A percentile compares a stretch with the other conserved stretches of the same genome.
phyloP scores from a whole-genome alignment of 1,140 invertebrate species.

The Nautilus pompilius region DNA sequence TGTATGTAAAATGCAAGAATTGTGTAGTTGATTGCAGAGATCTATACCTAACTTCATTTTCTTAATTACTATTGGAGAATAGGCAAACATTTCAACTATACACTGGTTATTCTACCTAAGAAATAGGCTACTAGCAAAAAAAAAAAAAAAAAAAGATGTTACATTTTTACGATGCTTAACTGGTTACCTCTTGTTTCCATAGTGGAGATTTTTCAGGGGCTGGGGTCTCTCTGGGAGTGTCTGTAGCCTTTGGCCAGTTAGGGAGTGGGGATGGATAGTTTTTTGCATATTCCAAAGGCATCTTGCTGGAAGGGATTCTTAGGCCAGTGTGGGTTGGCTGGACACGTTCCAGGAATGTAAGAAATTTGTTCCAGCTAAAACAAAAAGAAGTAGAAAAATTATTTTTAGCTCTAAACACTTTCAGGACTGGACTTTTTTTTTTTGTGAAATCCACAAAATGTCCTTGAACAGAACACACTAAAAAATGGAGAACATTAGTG shows the following conservation, averaged over 20 bases:
- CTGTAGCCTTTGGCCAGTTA: conserved; percentile 23
- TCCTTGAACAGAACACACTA: no score
- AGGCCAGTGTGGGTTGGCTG: conserved; percentile 27
- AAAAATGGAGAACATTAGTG: no score
- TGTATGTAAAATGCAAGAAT: no score
- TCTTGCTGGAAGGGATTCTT: conserved; percentile 28
- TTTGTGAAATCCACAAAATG: no score
- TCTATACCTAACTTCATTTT: no score
- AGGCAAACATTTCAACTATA: background rate
- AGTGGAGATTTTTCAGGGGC: background rate
- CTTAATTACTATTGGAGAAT: background rate
- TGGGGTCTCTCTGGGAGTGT: conserved; percentile 5
- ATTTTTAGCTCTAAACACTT: no score
- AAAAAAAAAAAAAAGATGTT: background rate
- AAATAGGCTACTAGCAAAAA: background rate
- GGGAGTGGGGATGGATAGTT: conserved; percentile 20
- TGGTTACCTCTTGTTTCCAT: background rate
- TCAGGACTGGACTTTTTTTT: no score
- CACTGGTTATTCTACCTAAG: background rate
- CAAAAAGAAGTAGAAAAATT: background rate
- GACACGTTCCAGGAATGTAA: conserved; percentile 24
- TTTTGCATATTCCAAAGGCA: conserved; percentile 29
- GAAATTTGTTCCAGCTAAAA: conserved; percentile 29
- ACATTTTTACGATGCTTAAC: background rate
- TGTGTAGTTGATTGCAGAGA: no score